A percentile compares a stretch with the other conserved stretches of the same genome.
These are phyloP conservation scores for Dione juno DNA, from an alignment of 2,888 invertebrate species.

Conservation along the genomic window DNA sequence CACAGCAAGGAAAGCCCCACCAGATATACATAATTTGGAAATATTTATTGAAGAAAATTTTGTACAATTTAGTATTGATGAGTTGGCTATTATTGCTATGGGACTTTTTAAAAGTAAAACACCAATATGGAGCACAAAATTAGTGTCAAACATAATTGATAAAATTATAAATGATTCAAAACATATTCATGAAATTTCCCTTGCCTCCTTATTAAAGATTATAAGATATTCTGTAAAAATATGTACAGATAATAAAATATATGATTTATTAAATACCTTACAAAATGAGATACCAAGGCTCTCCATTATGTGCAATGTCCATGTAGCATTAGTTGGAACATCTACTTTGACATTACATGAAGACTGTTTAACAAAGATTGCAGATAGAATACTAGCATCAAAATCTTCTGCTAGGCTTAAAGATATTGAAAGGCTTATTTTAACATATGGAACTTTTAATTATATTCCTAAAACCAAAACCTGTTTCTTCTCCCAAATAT, in stretches of 20 bases:
- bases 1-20: slow-evolving; percentile 79
- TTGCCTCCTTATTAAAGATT: slow-evolving; percentile 86
- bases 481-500: slow-evolving; percentile 65
- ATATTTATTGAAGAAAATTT: slow-evolving; percentile 78
- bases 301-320: slow-evolving; percentile 85
- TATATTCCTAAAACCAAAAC: slow-evolving; percentile 75
- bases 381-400: slow-evolving; percentile 77
- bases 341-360: slow-evolving; percentile 68
- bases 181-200: slow-evolving; percentile 85
- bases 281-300: slow-evolving; percentile 82
- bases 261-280: slow-evolving; percentile 80
- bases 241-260: slow-evolving; percentile 71
- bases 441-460: slow-evolving; percentile 85
- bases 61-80: slow-evolving; percentile 84
- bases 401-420: slow-evolving; percentile 84
- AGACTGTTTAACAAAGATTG: slow-evolving; percentile 69
- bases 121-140: slow-evolving; percentile 77
- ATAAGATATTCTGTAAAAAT: slow-evolving; percentile 84
- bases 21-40: slow-evolving; percentile 87
- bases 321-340: slow-evolving; percentile 86
- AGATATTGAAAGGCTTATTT: slow-evolving; percentile 88
- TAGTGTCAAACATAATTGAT: slow-evolving; percentile 79
- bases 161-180: slow-evolving; percentile 78
- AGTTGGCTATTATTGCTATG: slow-evolving; percentile 88
- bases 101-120: slow-evolving; percentile 91